Evolutionary conservation across 2,113 vertebrate genomes (phyloP), one percentile per base, ranked within the genome.

Genomic region (Apeltes quadracus): DNA sequence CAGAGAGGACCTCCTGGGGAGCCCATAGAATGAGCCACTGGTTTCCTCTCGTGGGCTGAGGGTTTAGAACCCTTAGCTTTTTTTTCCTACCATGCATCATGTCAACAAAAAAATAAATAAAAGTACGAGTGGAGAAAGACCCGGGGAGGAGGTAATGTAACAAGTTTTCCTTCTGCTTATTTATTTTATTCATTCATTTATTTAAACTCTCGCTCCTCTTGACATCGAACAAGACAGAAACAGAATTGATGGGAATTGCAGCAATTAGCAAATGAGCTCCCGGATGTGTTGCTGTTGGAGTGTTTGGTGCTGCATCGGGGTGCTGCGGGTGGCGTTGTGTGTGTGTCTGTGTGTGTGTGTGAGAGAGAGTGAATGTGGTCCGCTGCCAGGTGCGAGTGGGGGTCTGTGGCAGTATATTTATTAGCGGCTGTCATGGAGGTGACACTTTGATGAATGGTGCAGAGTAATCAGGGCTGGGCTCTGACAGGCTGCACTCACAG

Each of bases 361-460:
- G 62, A n/a, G 75, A 59, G 83, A 78, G 77, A 79, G 90, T 61
- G 94, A 83, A 55, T 72, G 94, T 93, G 93, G 93, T 93, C 87
- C 91, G 89, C 93, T 96, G 97, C 95, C 97, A 98, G 97, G 97
- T 98, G 97, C 94, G 94, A 95, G 90, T 81, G 88, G 88, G 95
- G 94, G 95, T 94, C 95, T 93, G 93, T 96, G 95, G 95, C 96
- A 97, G 95, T 93, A 97, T 98, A 98, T 98, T 98, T 99, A 98
- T 98, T 99, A 98, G 96, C 93, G 95, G 95, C 96, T 98, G 97
- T 99, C 97, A 98, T 93, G 91, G 94, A 94, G 95, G 95, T 97
- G 97, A 98, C 97, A 98, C 95, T 97, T 98, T 98, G 97, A 99
- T 99, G 96, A 98, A 99, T 99, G 96, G 95, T 95, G 95, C 95